Evolutionary conservation across 1,140 invertebrate species (phyloP).

Genomic region (Caligus rogercresseyi): DNA sequence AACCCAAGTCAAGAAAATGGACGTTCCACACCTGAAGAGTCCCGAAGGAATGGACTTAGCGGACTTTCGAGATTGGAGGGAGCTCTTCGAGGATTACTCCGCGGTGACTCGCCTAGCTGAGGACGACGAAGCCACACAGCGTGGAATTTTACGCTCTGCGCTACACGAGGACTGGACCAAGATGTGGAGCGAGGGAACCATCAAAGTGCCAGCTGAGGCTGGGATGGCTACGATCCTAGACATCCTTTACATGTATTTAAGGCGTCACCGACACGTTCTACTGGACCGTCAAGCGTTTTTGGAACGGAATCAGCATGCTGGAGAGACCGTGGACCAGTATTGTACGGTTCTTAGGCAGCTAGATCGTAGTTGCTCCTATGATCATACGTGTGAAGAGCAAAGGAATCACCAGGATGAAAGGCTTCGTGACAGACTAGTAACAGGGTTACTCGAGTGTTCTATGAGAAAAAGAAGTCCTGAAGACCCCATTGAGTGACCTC

Average conservation of each 20-base stretch:
- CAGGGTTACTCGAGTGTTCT: not conserved
- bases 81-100: not conserved
- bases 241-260: not conserved
- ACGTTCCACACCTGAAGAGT: not conserved
- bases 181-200: slow-evolving; percentile 1
- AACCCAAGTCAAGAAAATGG: not conserved
- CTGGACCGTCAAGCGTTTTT: not conserved
- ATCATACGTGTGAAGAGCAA: not conserved
- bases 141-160: not conserved
- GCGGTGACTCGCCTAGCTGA: not conserved
- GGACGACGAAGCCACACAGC: not conserved
- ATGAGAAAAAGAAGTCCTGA: not conserved
- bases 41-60: not conserved
- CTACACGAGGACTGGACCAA: slow-evolving; percentile 2
- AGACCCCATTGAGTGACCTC: not conserved
- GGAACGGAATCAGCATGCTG: not conserved
- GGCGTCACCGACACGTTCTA: not conserved
- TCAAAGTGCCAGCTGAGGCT: not conserved
- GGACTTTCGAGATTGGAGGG: slow-evolving; percentile 2
- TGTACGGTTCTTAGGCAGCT: not conserved
- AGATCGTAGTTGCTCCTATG: not conserved
- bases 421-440: not conserved
- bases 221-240: not conserved
- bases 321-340: not conserved
- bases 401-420: not conserved